Percentiles rank a stretch among this genome's conserved stretches.
phyloP scores from a whole-genome alignment of 2,113 vertebrate genomes.

The Rattus norvegicus region DNA sequence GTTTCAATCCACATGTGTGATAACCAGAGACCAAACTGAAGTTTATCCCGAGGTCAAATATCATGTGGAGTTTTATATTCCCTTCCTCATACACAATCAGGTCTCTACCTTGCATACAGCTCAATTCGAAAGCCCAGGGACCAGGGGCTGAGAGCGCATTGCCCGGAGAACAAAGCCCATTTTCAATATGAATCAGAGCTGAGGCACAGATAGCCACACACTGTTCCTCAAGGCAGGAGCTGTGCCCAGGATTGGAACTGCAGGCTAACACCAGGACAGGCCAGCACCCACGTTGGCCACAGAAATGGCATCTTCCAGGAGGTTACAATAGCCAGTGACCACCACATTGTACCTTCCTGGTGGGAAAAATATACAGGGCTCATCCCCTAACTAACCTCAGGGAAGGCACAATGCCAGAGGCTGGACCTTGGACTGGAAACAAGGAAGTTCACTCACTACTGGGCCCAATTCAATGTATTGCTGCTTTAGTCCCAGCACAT shows the following conservation, averaged over 20 bases:
- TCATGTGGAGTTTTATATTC: background rate
- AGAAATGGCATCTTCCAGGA: background rate
- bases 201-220: background rate
- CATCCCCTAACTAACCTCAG: background rate
- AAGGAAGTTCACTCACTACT: background rate
- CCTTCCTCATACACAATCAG: background rate
- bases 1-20: background rate
- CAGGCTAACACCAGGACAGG: background rate
- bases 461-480: background rate
- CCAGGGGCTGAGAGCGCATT: background rate
- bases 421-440: background rate
- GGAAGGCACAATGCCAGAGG: background rate
- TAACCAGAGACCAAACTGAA: background rate
- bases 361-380: background rate
- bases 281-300: background rate
- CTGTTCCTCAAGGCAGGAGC: background rate
- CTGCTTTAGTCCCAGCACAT: background rate
- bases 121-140: background rate
- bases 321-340: background rate
- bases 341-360: background rate
- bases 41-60: background rate
- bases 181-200: background rate
- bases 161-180: background rate
- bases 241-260: background rate
- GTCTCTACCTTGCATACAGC: background rate